Percentiles rank a stretch among this genome's conserved stretches.
phyloP scores from a whole-genome alignment of 2,888 invertebrate genomes.

The Ornithoptera priamus region DNA sequence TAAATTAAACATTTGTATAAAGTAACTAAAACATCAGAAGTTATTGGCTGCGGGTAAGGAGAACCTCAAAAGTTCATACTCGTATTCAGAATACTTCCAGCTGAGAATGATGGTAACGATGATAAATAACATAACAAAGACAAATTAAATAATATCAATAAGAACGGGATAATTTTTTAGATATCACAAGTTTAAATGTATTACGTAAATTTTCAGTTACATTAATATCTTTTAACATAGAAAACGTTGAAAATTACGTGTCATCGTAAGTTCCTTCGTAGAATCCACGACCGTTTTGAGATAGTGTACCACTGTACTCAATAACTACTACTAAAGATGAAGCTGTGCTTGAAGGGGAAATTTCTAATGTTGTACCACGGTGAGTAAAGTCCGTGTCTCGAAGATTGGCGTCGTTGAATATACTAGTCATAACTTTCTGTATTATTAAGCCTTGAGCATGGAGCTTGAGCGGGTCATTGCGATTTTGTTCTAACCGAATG shows the following conservation, averaged over 20 bases:
- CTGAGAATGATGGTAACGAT: too few species aligned
- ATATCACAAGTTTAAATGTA: too few species aligned
- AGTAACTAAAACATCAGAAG: too few species aligned
- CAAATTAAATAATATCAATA: too few species aligned
- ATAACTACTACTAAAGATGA: conserved; percentile 47
- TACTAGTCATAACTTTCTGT: conserved; percentile 44
- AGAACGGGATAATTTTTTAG: too few species aligned
- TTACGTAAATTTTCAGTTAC: too few species aligned
- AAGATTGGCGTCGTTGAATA: conserved; percentile 43
- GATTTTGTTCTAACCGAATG: conserved; percentile 36
- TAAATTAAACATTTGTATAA: too few species aligned
- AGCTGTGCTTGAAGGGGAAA: conserved; percentile 39
- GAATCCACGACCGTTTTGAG: conserved; percentile 44
- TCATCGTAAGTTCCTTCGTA: conserved; percentile 42
- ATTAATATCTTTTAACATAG: not conserved
- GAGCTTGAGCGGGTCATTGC: conserved; percentile 45
- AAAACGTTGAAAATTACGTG: conserved; percentile 36
- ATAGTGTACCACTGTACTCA: conserved; percentile 48
- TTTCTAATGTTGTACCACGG: conserved; percentile 43
- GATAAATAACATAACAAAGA: too few species aligned
- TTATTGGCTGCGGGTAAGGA: too few species aligned
- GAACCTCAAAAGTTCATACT: too few species aligned
- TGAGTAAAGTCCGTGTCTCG: conserved; percentile 34
- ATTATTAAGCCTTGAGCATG: conserved; percentile 45
- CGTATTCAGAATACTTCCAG: too few species aligned